phyloP scores from a whole-genome alignment of 1,140 invertebrate genomes.

The Drosophila tsacasi region DNA sequence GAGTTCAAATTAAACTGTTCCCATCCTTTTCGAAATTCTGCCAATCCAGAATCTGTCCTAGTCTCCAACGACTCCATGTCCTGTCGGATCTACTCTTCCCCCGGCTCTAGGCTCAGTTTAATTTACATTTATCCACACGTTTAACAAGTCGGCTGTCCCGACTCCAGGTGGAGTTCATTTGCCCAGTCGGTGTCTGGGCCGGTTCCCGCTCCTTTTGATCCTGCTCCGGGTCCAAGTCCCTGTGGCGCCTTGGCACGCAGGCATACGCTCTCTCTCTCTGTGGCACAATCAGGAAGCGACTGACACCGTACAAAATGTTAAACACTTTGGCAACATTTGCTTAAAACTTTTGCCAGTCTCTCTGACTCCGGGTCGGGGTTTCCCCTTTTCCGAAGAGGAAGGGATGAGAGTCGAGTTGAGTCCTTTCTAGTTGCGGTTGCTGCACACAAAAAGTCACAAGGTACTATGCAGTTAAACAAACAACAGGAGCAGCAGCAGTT shows the following conservation, averaged over 20 bases:
- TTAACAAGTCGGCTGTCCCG: slow-evolving; percentile 53
- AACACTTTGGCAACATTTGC: slow-evolving; percentile 84
- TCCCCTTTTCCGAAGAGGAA: neutral
- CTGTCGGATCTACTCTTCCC: slow-evolving; percentile 11
- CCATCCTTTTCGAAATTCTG: slow-evolving; percentile 5
- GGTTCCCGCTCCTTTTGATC: slow-evolving; percentile 19
- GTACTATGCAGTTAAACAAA: slow-evolving; percentile 73
- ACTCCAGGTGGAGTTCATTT: slow-evolving; percentile 73
- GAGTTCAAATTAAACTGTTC: slow-evolving; percentile 28
- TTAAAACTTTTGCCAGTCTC: slow-evolving; percentile 68
- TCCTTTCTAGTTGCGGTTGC: slow-evolving; percentile 78
- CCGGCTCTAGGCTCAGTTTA: slow-evolving; percentile 68
- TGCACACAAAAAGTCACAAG: slow-evolving; percentile 74
- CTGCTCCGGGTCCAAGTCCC: slow-evolving; percentile 40
- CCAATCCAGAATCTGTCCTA: slow-evolving; percentile 40
- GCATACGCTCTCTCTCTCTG: slow-evolving; percentile 28
- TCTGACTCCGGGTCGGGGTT: slow-evolving; percentile 3
- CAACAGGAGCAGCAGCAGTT: slow-evolving; percentile 41
- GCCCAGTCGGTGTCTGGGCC: slow-evolving; percentile 29
- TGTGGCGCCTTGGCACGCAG: slow-evolving; percentile 62
- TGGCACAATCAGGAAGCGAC: slow-evolving; percentile 73
- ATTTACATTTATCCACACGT: slow-evolving; percentile 84
- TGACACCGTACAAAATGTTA: slow-evolving; percentile 85
- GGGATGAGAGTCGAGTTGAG: slow-evolving; percentile 27
- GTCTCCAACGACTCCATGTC: slow-evolving; percentile 16